Evolutionary conservation across 2,888 invertebrate genomes (phyloP).

Genomic region (Hirudinaria manillensis): DNA sequence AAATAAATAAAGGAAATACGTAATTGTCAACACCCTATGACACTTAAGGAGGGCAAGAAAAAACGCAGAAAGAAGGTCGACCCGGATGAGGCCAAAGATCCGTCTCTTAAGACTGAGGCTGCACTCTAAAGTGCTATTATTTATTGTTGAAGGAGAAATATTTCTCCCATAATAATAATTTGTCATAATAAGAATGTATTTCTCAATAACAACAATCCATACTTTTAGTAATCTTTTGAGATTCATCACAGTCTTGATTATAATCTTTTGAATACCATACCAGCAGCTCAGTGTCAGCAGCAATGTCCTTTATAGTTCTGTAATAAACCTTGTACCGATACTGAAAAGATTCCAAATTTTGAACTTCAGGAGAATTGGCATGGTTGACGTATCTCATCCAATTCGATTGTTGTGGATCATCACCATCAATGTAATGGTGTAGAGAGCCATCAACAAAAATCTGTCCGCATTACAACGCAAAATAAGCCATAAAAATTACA

Average conservation of each 20-base stretch:
- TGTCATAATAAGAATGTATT: too few species aligned
- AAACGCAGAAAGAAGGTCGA: too few species aligned
- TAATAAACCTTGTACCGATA: constrained; percentile 87
- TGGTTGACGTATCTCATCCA: constrained; percentile 99
- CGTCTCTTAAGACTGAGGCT: too few species aligned
- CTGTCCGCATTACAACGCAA: constrained; percentile 57
- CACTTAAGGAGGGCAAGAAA: too few species aligned
- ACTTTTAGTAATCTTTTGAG: background rate
- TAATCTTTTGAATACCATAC: constrained; percentile 77
- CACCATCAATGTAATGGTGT: constrained; percentile 88
- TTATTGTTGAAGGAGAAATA: too few species aligned
- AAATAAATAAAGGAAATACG: too few species aligned
- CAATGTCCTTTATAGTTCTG: constrained; percentile 86
- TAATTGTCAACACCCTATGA: too few species aligned
- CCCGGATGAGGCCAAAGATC: too few species aligned
- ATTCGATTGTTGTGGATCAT: constrained; percentile 81
- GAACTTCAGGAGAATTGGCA: constrained; percentile 80
- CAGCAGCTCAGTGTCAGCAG: constrained; percentile 90
- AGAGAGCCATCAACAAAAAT: constrained; percentile 76
- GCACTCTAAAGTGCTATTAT: too few species aligned
- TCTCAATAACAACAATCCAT: background rate
- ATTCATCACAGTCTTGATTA: constrained; percentile 14
- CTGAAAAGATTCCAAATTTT: constrained; percentile 89
- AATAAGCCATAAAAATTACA: too few species aligned
- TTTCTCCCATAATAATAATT: too few species aligned